Evolutionary conservation across 2,113 vertebrate species (phyloP).

Genomic region (Osmerus eperlanus): DNA sequence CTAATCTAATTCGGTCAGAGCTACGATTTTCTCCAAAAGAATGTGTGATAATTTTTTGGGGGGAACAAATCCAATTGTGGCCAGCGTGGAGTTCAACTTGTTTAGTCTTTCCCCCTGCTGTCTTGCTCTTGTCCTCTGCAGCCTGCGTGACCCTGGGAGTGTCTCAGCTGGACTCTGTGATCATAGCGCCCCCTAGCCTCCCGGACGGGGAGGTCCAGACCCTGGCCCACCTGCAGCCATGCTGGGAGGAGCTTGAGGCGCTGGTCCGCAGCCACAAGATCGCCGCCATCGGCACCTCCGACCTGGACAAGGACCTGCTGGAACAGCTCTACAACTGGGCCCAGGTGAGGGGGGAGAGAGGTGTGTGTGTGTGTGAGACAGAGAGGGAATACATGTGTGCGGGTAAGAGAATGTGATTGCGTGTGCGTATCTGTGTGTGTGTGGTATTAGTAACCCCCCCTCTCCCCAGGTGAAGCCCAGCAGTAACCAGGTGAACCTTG

Average conservation of each 20-base stretch:
- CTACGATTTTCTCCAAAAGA: no score
- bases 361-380: not conserved
- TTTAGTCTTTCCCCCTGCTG: not conserved
- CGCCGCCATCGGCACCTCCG: conserved; percentile 91
- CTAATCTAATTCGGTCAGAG: no score
- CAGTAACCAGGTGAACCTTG: conserved; percentile 98
- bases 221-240: conserved; percentile 86
- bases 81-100: no score
- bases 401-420: conserved; percentile 6
- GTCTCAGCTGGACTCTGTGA: conserved; percentile 92
- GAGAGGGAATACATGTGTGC: not conserved
- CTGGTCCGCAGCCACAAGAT: conserved; percentile 85
- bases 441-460: not conserved
- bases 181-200: conserved; percentile 83
- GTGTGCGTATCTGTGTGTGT: not conserved
- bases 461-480: conserved; percentile 87
- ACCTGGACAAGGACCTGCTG: conserved; percentile 90
- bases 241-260: conserved; percentile 89
- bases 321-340: conserved; percentile 96
- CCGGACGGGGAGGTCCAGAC: conserved; percentile 78
- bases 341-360: conserved; percentile 73
- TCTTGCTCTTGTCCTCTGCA: conserved; percentile 47
- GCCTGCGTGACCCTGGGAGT: conserved; percentile 86
- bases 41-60: no score
- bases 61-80: no score